phyloP scores from a whole-genome alignment of 1,140 invertebrate genomes.

The Temnothorax longispinosus region DNA sequence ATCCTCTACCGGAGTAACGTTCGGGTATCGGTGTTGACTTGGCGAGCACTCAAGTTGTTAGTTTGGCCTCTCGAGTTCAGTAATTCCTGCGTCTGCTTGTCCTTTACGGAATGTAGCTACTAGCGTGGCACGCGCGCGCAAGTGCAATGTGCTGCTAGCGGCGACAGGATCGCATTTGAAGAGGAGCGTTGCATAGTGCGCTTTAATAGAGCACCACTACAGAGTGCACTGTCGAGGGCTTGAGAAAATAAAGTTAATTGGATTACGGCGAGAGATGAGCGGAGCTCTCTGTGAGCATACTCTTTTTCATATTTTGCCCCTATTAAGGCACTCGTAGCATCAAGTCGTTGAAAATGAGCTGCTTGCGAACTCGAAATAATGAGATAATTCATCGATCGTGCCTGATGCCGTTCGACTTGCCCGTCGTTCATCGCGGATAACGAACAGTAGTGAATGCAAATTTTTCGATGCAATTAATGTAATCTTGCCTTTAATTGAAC shows the following conservation, averaged over 20 bases:
- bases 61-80: conserved; percentile 59
- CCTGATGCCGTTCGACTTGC: background rate
- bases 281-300: background rate
- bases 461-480: conserved; percentile 36
- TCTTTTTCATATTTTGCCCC: conserved; percentile 50
- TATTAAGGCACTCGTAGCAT: conserved; percentile 40
- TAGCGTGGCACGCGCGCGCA: conserved; percentile 51
- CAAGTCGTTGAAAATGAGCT: conserved; percentile 45
- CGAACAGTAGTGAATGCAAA: conserved; percentile 20
- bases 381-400: conserved; percentile 37
- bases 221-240: conserved; percentile 46
- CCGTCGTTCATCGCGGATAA: too few species aligned
- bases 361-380: conserved; percentile 34
- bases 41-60: conserved; percentile 57
- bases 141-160: conserved; percentile 42
- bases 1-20: conserved; percentile 12
- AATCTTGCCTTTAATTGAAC: conserved; percentile 47
- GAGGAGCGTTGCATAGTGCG: conserved; percentile 49
- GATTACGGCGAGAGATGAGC: conserved; percentile 53
- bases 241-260: conserved; percentile 62
- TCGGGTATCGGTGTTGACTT: conserved; percentile 52
- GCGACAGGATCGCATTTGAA: conserved; percentile 57
- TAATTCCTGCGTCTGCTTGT: conserved; percentile 56
- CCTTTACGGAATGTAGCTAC: conserved; percentile 57
- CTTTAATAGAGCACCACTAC: conserved; percentile 58